Base-by-base conservation (phyloP, 2,888 invertebrate species). In the Pseudoips prasinana region DNA sequence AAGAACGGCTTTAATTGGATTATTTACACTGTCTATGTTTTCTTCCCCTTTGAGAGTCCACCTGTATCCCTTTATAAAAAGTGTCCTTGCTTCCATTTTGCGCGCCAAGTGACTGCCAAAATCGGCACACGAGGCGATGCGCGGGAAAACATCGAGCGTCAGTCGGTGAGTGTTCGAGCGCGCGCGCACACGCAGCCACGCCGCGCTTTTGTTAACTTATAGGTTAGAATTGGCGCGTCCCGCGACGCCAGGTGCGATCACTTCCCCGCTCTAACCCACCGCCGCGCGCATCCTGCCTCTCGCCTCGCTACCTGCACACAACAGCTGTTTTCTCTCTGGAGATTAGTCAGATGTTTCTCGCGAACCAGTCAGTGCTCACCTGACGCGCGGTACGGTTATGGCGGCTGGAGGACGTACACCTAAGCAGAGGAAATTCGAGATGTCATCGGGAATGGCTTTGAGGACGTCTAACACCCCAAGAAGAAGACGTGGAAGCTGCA, bases 321-420 rank as follows among this genome's bases (percentile, higher is more conserved):
- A 78, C 88, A 88, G 88, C 88, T 88, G 88, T 88, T 87, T 85
- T 85, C 83, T 83, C 84, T 76, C 84, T 70, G 71, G 76, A 86
- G 87, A 87, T 86, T 86, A 87, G 86, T 87, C 88, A 88, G 88
- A 88, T 88, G 88, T 88, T 86, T 78, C 80, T 83, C 55, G 76
- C 74, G 73, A 79, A 81, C 84, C 81, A 81, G 80, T 84, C 79
- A 64, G 43, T 57, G 66, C 69, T 83, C 88, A 87, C 85, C 86
- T 86, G 87, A 86, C 84, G 62, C 70, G 50, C 62, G 59, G 39
- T 48, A 54, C 54, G 53, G 65, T 61, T 59, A 87, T 87, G 86
- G 85, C 87, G 35, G 74, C 86, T 19, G 85, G 83, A 63, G 87
- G 86, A 73, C 84, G 83, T 55, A 84, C 87, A 52, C 87, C 87